Base-by-base conservation (phyloP, 30 jellyfish, hydroid and myxozoan species). In the Cassiopea xamachana region DNA sequence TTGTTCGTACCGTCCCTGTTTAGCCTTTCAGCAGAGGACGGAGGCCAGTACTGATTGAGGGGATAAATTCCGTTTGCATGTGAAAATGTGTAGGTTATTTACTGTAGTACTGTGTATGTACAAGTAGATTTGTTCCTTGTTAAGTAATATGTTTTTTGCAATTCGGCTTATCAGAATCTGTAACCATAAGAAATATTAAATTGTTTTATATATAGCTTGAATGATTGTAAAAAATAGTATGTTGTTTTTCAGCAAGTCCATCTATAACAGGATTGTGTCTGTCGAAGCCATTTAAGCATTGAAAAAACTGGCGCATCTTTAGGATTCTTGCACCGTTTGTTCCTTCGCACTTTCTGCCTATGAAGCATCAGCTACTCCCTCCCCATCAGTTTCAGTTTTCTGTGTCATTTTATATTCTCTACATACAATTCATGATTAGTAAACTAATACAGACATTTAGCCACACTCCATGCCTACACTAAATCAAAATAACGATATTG, bases 151-250 rank as follows among this genome's bases (percentile, higher is more conserved):
- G 60, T 49, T 75, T 77, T 87, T 87, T 78, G 80, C 73, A 77
- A n/a, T 87, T 87, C 77, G 94, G 89, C 89, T 87, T 77, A 75
- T 75, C 78, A 17, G 74, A 69, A 82, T 62, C 92, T 71, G 92
- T 84, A 84, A 84, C 92, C 88, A 87, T 87, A 76, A 74, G 81
- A 87, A 87, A 87, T 87, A 87, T 27, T 71, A 77, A 74, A 87
- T 87, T 75, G 94, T 87, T 87, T 87, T 87, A 87, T 87, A 87
- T 87, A 77, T 87, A 87, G 89, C 94, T 79, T 61, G 82, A 87
- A 87, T 87, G 89, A 87, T 87, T 87, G 94, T 87, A 87, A 87
- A 85, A 84, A 86, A n/a, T 39, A 55, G 59, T 71, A 5, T n/a
- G 80, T 84, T 73, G 80, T 85, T 85, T 85, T 73, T 60, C 87